Base-by-base conservation (phyloP, 2,888 invertebrate species). In the Terebella lapidaria region DNA sequence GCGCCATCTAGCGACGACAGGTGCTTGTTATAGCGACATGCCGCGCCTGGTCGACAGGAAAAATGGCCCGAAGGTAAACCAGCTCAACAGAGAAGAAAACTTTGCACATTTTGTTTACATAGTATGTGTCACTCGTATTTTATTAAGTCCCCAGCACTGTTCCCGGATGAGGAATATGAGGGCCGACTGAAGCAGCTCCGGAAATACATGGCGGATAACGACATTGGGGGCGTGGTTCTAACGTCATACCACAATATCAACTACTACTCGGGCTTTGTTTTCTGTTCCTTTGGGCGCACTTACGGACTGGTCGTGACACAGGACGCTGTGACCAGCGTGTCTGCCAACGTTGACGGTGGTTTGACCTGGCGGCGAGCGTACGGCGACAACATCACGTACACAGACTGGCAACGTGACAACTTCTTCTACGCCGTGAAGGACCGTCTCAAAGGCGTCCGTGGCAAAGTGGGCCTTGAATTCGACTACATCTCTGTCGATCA, bases 241-340 rank as follows among this genome's bases (percentile, higher is more conserved):
- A 63, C 60, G 29, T 61, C 61, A 20, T 58, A 63, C 59, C 63
- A 63, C 57, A 61, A 61, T 59, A 52, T 63, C 56, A 58, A 58
- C 56, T 63, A 63, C 45, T 63, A 28, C 58, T 54, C 57, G 2
- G 63, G 63, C 25, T 63, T 63, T 51, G n/a, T 58, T 5, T 63
- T 57, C 59, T 58, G 56, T 28, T 45, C 30, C 26, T 61, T 63
- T 25, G 63, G 63, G 1, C 58, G 63, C 1, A 18, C 46, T 2
- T 63, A 61, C 42, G 63, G 52, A 4, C 51, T 56, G 1, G 58
- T 63, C 4, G 61, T 63, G 25, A 61, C 61, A 5, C 61, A 52
- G 2, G 58, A 61, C n/a, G 22, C 53, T 18, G 3, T 3, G 47
- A 3, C 3, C 20, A 29, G 25, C 26, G 20, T 59, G 3, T 55